phyloP scores from a whole-genome alignment of 1,140 invertebrate genomes.

The Triops cancriformis region DNA sequence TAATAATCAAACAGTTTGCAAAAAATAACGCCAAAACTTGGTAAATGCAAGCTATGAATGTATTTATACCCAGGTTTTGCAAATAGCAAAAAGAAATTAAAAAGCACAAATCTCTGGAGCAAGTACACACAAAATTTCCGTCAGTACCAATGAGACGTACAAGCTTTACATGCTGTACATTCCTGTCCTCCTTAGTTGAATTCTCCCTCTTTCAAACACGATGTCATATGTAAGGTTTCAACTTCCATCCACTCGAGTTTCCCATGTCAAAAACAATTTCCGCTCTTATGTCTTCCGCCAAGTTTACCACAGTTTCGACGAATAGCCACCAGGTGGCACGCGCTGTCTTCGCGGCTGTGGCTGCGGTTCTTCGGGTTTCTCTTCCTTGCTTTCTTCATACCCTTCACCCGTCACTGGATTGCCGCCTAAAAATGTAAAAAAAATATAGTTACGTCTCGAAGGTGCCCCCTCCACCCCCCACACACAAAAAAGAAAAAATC shows the following conservation, averaged over 20 bases:
- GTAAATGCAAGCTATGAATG: conserved; percentile 1
- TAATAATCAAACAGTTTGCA: too few relatives aligned
- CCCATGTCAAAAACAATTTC: not conserved
- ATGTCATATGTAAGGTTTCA: too few relatives aligned
- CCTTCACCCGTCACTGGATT: conserved; percentile 28
- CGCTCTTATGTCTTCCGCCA: not conserved
- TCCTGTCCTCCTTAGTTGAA: too few relatives aligned
- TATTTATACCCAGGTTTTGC: conserved; percentile 3
- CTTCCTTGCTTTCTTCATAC: conserved; percentile 23
- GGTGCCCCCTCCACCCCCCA: too few relatives aligned
- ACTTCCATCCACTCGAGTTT: too few relatives aligned
- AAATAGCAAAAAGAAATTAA: not conserved
- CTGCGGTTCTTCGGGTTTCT: conserved; percentile 16
- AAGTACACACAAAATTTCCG: not conserved
- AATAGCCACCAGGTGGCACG: conserved; percentile 23
- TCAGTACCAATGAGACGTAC: not conserved
- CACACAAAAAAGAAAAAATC: not conserved
- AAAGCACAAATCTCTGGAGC: not conserved
- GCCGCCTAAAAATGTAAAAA: conserved; percentile 18
- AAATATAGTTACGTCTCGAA: not conserved
- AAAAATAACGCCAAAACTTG: too few relatives aligned
- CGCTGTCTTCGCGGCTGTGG: conserved; percentile 18
- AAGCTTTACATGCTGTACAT: too few relatives aligned
- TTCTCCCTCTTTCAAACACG: too few relatives aligned
- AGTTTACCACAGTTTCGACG: conserved; percentile 26